phyloP scores from a whole-genome alignment of 2,113 vertebrate genomes.

The Channa argus region DNA sequence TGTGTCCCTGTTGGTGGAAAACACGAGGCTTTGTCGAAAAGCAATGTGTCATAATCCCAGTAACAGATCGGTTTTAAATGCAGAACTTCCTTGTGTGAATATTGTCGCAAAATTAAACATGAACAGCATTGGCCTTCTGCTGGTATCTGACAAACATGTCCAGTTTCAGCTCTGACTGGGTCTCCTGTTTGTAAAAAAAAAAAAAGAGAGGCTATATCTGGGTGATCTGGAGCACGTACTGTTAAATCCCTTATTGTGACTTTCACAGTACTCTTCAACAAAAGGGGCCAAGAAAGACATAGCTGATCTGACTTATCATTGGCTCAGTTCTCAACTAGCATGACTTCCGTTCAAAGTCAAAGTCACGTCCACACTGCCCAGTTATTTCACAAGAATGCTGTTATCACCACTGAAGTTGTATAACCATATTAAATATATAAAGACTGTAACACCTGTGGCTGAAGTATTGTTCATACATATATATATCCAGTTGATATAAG shows the following conservation, averaged over 20 bases:
- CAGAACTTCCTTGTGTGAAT: slow-evolving; percentile 45
- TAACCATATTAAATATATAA: slow-evolving; percentile 22
- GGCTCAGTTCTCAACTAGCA: slow-evolving; percentile 26
- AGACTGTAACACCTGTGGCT: slow-evolving; percentile 9
- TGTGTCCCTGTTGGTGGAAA: slow-evolving; percentile 61
- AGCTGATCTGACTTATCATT: slow-evolving; percentile 37
- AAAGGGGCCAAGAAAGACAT: slow-evolving; percentile 59
- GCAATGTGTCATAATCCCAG: slow-evolving; percentile 61
- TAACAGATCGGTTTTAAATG: slow-evolving; percentile 72
- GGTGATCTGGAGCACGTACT: slow-evolving; percentile 72
- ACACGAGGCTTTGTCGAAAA: slow-evolving; percentile 55
- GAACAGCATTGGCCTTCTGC: neutral
- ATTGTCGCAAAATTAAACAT: slow-evolving; percentile 24
- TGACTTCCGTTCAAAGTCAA: slow-evolving; percentile 45
- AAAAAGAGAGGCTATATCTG: slow-evolving; percentile 60
- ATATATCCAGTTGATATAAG: too few relatives aligned
- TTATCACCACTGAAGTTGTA: slow-evolving; percentile 33
- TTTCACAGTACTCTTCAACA: slow-evolving; percentile 56
- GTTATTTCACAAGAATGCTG: slow-evolving; percentile 49
- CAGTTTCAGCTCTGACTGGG: slow-evolving; percentile 25
- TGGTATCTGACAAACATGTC: slow-evolving; percentile 14
- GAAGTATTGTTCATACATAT: neutral
- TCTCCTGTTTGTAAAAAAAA: slow-evolving; percentile 11
- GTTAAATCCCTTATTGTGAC: slow-evolving; percentile 70
- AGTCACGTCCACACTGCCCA: slow-evolving; percentile 69